A percentile compares a stretch with the other conserved stretches of the same genome.
Conservation (phyloP, 2,888 invertebrate species). For the Phyto melanocephala region DNA sequence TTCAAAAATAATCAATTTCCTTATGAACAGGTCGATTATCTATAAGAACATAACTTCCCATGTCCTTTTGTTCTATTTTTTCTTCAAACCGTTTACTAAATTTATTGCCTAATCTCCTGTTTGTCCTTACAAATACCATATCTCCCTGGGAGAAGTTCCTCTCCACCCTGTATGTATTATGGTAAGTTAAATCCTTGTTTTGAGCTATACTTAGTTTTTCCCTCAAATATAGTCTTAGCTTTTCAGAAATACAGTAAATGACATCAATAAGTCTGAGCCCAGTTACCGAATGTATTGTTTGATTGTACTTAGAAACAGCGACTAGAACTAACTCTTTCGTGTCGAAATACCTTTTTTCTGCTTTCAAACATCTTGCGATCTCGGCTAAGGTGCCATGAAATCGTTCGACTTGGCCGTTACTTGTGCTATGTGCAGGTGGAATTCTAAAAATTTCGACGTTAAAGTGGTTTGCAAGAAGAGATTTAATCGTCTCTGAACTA, state of each 20-base stretch:
- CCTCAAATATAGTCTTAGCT: neutral
- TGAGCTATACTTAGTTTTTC: conserved; percentile 3
- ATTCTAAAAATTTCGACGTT: neutral
- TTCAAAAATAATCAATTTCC: too few species aligned
- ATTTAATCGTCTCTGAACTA: conserved; percentile 19
- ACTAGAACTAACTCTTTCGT: neutral
- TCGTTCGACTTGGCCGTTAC: too few species aligned
- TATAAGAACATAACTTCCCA: neutral
- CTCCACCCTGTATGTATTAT: too few species aligned
- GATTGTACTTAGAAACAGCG: conserved; percentile 4
- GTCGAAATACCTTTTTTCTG: neutral
- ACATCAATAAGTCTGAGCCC: neutral
- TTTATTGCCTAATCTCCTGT: conserved; percentile 10
- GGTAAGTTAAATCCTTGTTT: too few species aligned
- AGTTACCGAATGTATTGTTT: conserved; percentile 10
- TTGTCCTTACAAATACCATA: too few species aligned
- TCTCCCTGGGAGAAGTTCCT: too few species aligned
- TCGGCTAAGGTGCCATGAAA: conserved; percentile 13
- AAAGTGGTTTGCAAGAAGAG: conserved; percentile 14
- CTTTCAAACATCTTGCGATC: conserved; percentile 20
- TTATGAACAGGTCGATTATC: conserved; percentile 21
- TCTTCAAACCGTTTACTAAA: conserved; percentile 4
- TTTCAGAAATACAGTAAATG: neutral
- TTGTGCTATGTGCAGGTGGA: conserved; percentile 10
- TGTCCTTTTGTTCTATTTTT: conserved; percentile 1